phyloP scores from a whole-genome alignment of 2,113 vertebrate genomes.

The Osmerus eperlanus region DNA sequence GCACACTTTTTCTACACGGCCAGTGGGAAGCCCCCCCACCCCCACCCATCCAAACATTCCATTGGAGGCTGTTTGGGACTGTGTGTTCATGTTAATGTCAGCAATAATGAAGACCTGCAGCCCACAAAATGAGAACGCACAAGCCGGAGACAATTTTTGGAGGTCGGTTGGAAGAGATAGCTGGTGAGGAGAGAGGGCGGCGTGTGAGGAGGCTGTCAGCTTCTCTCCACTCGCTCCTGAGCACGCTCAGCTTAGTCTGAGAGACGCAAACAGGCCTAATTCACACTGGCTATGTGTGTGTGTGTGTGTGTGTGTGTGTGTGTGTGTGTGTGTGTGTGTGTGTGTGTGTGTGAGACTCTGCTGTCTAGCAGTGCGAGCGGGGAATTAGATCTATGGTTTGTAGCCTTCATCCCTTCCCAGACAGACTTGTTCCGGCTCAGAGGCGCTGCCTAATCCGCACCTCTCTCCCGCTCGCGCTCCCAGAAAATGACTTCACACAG shows the following conservation, averaged over 20 bases:
- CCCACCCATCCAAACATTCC: constrained; percentile 23
- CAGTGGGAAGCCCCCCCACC: constrained; percentile 34
- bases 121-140: constrained; percentile 40
- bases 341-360: constrained; percentile 59
- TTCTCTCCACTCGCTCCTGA: constrained; percentile 44
- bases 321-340: constrained; percentile 47
- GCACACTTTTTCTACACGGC: constrained; percentile 48
- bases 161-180: neutral
- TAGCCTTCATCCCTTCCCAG: constrained; percentile 74
- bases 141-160: constrained; percentile 5
- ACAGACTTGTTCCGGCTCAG: constrained; percentile 78
- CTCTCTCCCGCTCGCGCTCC: constrained; percentile 71
- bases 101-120: constrained; percentile 65
- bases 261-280: constrained; percentile 73
- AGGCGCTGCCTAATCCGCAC: constrained; percentile 75
- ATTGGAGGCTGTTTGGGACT: constrained; percentile 44
- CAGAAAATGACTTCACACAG: constrained; percentile 76
- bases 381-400: constrained; percentile 74
- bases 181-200: constrained; percentile 41
- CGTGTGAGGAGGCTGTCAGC: constrained; percentile 69
- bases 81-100: constrained; percentile 62
- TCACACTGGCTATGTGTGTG: constrained; percentile 62
- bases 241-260: constrained; percentile 56
- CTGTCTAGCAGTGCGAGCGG: constrained; percentile 68
- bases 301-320: constrained; percentile 54